These are phyloP conservation scores for Tinamus major DNA, from an alignment of 2,797 vertebrate species.

Conservation along the genomic window DNA sequence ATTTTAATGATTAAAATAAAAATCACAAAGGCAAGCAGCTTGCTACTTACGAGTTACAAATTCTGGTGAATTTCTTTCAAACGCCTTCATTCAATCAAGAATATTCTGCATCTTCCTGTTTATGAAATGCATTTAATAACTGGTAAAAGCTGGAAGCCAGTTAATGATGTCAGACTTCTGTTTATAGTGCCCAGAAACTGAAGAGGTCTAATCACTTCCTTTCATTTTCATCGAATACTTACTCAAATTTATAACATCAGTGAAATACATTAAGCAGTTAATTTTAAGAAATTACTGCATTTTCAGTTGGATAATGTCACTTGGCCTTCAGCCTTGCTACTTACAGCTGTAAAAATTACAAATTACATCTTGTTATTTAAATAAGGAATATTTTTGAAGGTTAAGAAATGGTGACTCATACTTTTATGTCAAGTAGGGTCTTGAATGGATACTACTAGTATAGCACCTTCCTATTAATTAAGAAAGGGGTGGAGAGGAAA, in stretches of 20 bases:
- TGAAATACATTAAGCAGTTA: not conserved
- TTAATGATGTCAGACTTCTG: not conserved
- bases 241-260: conserved; percentile 19
- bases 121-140: conserved; percentile 26
- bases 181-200: conserved; percentile 25
- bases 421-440: not conserved
- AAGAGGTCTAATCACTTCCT: not conserved
- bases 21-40: not conserved
- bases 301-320: conserved; percentile 2
- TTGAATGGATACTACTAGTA: not conserved
- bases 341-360: not conserved
- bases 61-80: not conserved
- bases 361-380: not conserved
- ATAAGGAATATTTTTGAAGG: not conserved
- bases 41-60: not conserved
- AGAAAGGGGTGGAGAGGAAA: not conserved
- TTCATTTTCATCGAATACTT: conserved; percentile 5
- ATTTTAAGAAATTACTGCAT: conserved; percentile 8
- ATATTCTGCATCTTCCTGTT: not conserved
- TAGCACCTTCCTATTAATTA: not conserved
- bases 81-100: not conserved
- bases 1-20: not conserved
- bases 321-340: conserved; percentile 6
- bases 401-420: not conserved
- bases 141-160: not conserved